phyloP scores from a whole-genome alignment of 53 echinoderm and acorn worm genomes.

The Patiria pectinifera region DNA sequence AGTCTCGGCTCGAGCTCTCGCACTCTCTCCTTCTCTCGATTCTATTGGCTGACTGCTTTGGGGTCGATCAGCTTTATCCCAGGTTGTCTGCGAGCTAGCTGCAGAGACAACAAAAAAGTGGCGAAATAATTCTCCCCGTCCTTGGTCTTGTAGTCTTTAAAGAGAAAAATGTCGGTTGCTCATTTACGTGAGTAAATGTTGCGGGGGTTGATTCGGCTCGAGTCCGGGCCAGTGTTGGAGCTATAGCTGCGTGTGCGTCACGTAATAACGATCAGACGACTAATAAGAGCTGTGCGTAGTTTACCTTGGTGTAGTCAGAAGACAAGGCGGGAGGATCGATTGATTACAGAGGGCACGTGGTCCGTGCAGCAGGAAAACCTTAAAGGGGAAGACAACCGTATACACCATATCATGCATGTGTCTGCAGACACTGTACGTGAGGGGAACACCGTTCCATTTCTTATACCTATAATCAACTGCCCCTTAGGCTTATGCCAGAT shows the following conservation, averaged over 20 bases:
- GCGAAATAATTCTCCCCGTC: constrained; percentile 29
- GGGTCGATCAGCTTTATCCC: constrained; percentile 41
- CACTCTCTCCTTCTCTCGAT: not conserved
- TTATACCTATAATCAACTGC: not conserved
- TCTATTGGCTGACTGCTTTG: not conserved
- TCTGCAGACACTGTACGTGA: constrained; percentile 9
- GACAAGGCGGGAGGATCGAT: constrained; percentile 34
- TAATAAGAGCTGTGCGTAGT: constrained; percentile 37
- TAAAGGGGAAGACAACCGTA: not conserved
- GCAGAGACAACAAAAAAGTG: constrained; percentile 21
- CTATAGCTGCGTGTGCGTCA: constrained; percentile 22
- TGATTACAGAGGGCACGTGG: constrained; percentile 43
- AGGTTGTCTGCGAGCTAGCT: constrained; percentile 18
- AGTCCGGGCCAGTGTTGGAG: constrained; percentile 33
- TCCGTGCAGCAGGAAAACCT: constrained; percentile 6
- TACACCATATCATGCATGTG: not conserved
- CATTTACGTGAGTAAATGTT: constrained; percentile 33
- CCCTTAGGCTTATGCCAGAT: not conserved
- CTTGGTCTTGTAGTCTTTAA: constrained; percentile 18
- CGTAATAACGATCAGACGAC: constrained; percentile 56
- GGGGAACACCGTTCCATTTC: constrained; percentile 7
- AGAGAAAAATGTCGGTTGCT: constrained; percentile 21
- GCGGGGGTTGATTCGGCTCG: constrained; percentile 30
- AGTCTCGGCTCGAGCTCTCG: not conserved
- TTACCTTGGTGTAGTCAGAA: constrained; percentile 51